These are phyloP conservation scores for Tigriopus japonicus DNA, from an alignment of 1,140 invertebrate species.

Conservation along the genomic window DNA sequence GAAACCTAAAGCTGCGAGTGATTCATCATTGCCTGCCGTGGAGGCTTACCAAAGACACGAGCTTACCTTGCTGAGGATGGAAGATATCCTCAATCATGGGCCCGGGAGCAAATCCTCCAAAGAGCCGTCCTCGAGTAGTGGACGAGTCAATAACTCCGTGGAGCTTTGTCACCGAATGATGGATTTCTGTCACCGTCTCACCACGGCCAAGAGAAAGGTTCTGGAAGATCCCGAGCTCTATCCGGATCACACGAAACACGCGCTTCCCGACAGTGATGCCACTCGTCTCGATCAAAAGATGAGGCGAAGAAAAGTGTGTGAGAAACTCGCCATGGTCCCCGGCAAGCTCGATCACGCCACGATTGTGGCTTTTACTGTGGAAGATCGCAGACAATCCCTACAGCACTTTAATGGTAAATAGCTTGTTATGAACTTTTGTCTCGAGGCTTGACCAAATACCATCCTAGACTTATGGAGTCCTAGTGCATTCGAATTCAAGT, in stretches of 20 bases:
- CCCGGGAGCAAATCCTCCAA: not conserved
- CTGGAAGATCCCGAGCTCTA: constrained; percentile 64
- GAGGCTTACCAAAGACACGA: constrained; percentile 61
- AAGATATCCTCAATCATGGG: constrained; percentile 46
- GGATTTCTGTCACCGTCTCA: constrained; percentile 53
- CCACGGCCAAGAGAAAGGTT: constrained; percentile 51
- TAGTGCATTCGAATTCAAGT: too few species aligned
- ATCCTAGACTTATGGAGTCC: too few species aligned
- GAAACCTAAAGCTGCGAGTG: constrained; percentile 19
- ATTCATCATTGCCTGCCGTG: constrained; percentile 38
- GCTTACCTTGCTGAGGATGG: constrained; percentile 52
- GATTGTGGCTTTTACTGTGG: constrained; percentile 58
- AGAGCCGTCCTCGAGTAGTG: not conserved
- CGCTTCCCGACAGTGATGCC: not conserved
- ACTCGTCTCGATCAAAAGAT: constrained; percentile 17
- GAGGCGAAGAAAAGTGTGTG: constrained; percentile 32
- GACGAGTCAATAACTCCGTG: constrained; percentile 35
- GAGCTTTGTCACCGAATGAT: constrained; percentile 51
- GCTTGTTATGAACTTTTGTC: not conserved
- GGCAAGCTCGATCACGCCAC: constrained; percentile 86
- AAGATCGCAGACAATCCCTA: constrained; percentile 19
- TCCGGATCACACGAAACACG: constrained; percentile 23
- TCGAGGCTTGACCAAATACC: too few species aligned
- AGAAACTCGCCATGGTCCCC: constrained; percentile 51
- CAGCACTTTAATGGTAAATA: not conserved